A percentile compares a stretch with the other conserved stretches of the same genome.
Conservation (phyloP, 2,888 invertebrate species). For the Peribatodes rhomboidaria region DNA sequence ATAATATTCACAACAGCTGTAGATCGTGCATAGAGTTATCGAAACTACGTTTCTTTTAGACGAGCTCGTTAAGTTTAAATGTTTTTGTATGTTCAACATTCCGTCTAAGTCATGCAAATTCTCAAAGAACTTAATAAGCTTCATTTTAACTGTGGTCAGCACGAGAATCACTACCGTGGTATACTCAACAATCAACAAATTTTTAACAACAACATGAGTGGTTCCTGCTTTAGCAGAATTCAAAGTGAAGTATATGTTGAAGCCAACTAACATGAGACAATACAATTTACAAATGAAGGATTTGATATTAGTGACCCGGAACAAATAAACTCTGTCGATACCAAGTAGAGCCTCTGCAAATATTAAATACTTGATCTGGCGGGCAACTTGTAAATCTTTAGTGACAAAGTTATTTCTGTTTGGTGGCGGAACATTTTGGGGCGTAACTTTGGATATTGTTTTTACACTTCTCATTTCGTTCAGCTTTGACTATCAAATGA, state of each 20-base stretch:
- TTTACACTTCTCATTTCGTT: constrained; percentile 46
- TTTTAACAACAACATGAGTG: constrained; percentile 56
- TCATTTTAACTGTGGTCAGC: constrained; percentile 53
- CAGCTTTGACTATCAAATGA: constrained; percentile 21
- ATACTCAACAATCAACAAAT: constrained; percentile 57
- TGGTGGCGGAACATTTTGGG: constrained; percentile 18
- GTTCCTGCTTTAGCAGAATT: constrained; percentile 33
- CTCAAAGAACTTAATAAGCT: constrained; percentile 56
- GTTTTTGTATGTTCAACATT: constrained; percentile 60
- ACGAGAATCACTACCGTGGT: constrained; percentile 55
- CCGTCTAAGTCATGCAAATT: constrained; percentile 63
- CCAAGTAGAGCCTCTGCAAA: constrained; percentile 53
- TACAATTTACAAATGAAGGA: constrained; percentile 34
- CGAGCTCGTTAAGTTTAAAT: constrained; percentile 51
- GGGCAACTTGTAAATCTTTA: constrained; percentile 40
- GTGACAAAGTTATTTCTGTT: constrained; percentile 34
- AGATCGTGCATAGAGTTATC: constrained; percentile 47
- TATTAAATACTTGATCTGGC: constrained; percentile 54
- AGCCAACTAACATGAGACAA: constrained; percentile 20
- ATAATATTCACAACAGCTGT: constrained; percentile 55
- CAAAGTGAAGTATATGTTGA: constrained; percentile 11
- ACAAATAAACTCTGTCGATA: constrained; percentile 59
- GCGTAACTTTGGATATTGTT: constrained; percentile 55
- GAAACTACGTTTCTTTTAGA: constrained; percentile 45
- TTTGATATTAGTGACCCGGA: constrained; percentile 51